Evolutionary conservation across 2,888 invertebrate genomes (phyloP).

Genomic region (Nebria brevicollis): DNA sequence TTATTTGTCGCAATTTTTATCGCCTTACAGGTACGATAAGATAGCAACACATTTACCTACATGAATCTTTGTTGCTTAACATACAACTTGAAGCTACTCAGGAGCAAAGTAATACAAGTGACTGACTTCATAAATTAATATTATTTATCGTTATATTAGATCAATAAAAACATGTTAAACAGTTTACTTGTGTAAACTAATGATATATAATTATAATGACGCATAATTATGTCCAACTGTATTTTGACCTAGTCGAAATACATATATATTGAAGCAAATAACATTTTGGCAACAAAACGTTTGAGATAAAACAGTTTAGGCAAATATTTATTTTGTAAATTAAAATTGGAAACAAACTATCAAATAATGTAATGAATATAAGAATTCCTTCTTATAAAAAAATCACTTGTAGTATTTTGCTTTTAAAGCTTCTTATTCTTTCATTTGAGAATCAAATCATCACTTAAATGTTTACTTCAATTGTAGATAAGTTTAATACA

Average conservation of each 20-base stretch:
- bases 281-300: too few species aligned
- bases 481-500: background rate
- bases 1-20: slow-evolving; percentile 78
- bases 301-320: too few species aligned
- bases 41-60: background rate
- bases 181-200: too few species aligned
- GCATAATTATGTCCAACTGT: too few species aligned
- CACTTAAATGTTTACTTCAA: background rate
- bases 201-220: too few species aligned
- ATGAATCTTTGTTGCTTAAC: slow-evolving; percentile 5
- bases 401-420: background rate
- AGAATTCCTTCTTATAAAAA: background rate
- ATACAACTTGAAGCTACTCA: slow-evolving; percentile 5
- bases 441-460: background rate
- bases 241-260: too few species aligned
- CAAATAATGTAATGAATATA: background rate
- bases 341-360: too few species aligned
- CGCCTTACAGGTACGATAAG: slow-evolving; percentile 72
- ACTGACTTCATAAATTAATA: background rate
- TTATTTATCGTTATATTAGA: background rate
- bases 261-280: too few species aligned
- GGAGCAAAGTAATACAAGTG: background rate
- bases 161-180: background rate
- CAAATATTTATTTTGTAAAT: too few species aligned
- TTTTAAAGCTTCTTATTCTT: too few species aligned